Conservation (phyloP, 1,140 invertebrate species). For the Ceratina australensis region DNA sequence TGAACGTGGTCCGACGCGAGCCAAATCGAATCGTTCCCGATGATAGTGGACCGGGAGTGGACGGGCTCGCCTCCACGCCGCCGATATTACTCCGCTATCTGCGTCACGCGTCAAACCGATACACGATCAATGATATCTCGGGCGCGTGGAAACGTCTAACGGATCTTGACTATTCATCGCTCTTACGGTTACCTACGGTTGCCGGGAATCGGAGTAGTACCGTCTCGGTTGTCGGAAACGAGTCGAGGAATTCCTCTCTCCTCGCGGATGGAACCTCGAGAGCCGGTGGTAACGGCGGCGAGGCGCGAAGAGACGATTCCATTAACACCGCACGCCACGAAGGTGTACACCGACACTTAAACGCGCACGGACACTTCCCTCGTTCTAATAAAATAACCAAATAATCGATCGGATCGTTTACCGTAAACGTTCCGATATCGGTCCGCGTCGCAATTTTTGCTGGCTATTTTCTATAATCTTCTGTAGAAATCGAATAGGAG, state of each 20-base stretch:
- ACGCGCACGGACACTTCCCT: too few relatives aligned
- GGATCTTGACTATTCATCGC: constrained; percentile 65
- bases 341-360: background rate
- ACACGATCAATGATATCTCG: constrained; percentile 68
- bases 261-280: constrained; percentile 30
- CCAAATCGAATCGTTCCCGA: constrained; percentile 18
- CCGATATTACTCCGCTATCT: constrained; percentile 52
- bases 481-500: too few relatives aligned
- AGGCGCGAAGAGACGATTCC: constrained; percentile 32
- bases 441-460: too few relatives aligned
- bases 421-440: too few relatives aligned
- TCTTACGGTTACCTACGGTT: constrained; percentile 52
- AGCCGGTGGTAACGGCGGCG: constrained; percentile 1
- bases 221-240: constrained; percentile 47
- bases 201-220: constrained; percentile 29
- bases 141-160: constrained; percentile 51
- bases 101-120: constrained; percentile 55
- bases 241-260: constrained; percentile 40
- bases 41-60: background rate
- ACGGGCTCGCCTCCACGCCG: constrained; percentile 49
- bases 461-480: too few relatives aligned
- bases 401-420: too few relatives aligned
- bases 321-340: constrained; percentile 7
- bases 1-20: background rate
- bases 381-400: too few relatives aligned